Evolutionary conservation across 2,888 invertebrate genomes (phyloP), one percentile per base, ranked within the genome.

Genomic region (Aphidoletes aphidimyza): DNA sequence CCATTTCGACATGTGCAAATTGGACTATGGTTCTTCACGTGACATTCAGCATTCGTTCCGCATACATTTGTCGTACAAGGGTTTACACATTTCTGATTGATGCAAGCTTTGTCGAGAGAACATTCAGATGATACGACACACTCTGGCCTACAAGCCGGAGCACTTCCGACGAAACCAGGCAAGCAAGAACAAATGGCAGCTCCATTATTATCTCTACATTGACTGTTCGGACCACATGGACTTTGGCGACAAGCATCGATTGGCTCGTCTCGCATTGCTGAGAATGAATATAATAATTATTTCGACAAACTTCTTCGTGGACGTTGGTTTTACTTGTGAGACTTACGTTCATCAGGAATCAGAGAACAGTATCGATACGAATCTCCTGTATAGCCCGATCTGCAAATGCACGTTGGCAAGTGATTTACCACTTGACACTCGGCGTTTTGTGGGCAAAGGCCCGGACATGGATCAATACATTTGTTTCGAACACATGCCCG

Each of bases 391-490:
- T 93, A 95, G 84, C 94, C 94, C 85, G 90, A 89, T n/a, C 92
- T 90, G 88, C 96, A 96, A 85, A 91, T 93, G 88, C 95, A 93
- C 78, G 92, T 90, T 85, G 94, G 93, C 87, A 95, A 88, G 89
- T 95, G 94, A 87, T 94, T 94, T 22, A 94, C 91, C 22, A 94
- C 94, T 90, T 93, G 93, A 88, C 95, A 95, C 83, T 93, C 91
- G 30, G 95, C 94, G 87, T 94, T 94, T 86, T 92, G 91, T 6
- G 94, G 95, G 88, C 96, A 96, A 45, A 93, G 93, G 86, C 95
- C 95, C 11, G 94, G 94, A 87, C 95, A 96, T 34, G 95, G 95
- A 90, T 96, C 94, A 87, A 92, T 91, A 88, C 95, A 95, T 90
- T 94, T 94, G 86, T 93, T 93, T 87, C 92, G 92, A 8, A 94